Percentiles rank a stretch among this genome's conserved stretches.
Evolutionary conservation across 2,888 invertebrate species (phyloP).

Genomic region (Drepana falcataria): DNA sequence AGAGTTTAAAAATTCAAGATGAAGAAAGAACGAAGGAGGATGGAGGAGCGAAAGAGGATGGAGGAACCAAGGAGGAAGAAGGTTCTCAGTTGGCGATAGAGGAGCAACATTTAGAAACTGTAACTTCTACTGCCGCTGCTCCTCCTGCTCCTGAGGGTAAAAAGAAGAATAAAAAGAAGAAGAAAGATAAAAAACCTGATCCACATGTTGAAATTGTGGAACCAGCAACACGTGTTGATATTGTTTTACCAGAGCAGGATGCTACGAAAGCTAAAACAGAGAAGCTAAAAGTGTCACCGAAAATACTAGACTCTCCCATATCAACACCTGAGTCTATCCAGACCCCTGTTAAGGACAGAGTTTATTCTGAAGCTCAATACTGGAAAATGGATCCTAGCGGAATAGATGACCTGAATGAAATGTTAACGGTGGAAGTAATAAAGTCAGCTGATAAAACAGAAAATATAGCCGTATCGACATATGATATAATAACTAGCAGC

Average conservation of each 20-base stretch:
- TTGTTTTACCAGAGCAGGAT: conserved; percentile 30
- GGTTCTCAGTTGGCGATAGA: conserved; percentile 7
- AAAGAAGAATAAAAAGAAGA: conserved; percentile 58
- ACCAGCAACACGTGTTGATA: conserved; percentile 20
- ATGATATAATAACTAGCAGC: conserved; percentile 4
- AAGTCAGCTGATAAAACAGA: conserved; percentile 14
- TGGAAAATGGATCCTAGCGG: conserved; percentile 60
- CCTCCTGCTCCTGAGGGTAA: conserved; percentile 30
- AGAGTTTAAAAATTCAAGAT: conserved; percentile 5
- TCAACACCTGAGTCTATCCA: conserved; percentile 62
- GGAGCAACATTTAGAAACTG: conserved; percentile 13
- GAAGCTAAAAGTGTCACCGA: conserved; percentile 7
- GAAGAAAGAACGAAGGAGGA: too few species aligned
- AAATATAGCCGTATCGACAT: conserved; percentile 5
- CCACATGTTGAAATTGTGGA: conserved; percentile 9
- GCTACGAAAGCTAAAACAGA: conserved; percentile 4
- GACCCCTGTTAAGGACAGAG: conserved; percentile 65
- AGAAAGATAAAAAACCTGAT: conserved; percentile 42
- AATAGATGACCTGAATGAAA: conserved; percentile 40
- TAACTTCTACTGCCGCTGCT: conserved; percentile 8
- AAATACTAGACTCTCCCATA: conserved; percentile 33
- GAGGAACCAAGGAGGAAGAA: conserved; percentile 4
- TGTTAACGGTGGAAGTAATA: conserved; percentile 41
- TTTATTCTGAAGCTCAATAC: conserved; percentile 66
- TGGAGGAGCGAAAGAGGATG: too few species aligned